Evolutionary conservation across 1,140 invertebrate genomes (phyloP).

Genomic region (Drosophila elegans): DNA sequence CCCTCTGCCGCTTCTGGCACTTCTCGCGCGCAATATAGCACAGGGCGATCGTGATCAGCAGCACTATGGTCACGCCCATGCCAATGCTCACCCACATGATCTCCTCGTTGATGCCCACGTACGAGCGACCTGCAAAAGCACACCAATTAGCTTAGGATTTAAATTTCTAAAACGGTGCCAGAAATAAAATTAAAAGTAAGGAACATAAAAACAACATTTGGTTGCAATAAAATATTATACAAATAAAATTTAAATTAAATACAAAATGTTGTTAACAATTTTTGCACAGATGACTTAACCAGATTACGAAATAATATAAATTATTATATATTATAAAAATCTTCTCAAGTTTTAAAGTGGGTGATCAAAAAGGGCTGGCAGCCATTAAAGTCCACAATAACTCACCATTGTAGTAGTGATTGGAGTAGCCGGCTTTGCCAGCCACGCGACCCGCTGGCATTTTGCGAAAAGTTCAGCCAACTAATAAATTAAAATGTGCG

Average conservation of each 20-base stretch:
- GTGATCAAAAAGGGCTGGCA: too few relatives aligned
- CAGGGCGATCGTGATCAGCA: slow-evolving; percentile 91
- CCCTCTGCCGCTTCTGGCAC: slow-evolving; percentile 89
- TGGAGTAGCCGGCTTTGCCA: slow-evolving; percentile 90
- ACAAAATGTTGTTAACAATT: too few relatives aligned
- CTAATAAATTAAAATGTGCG: slow-evolving; percentile 18
- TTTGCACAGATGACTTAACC: too few relatives aligned
- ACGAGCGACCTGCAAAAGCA: slow-evolving; percentile 87
- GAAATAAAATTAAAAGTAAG: too few relatives aligned
- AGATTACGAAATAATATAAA: too few relatives aligned
- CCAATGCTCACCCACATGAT: slow-evolving; percentile 94
- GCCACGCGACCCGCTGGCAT: slow-evolving; percentile 88
- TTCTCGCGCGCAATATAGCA: slow-evolving; percentile 92
- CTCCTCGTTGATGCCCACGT: slow-evolving; percentile 93
- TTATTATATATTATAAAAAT: too few relatives aligned
- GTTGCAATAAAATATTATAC: too few relatives aligned
- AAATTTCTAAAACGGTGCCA: too few relatives aligned
- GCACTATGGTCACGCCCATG: slow-evolving; percentile 92
- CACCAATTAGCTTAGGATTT: too few relatives aligned
- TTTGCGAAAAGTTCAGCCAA: slow-evolving; percentile 33
- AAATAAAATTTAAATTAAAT: too few relatives aligned
- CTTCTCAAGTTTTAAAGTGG: too few relatives aligned
- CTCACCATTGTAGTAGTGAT: slow-evolving; percentile 89
- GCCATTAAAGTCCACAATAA: background rate
- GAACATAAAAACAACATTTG: too few relatives aligned